Conservation (phyloP, 2,113 vertebrate genomes). For the Syrrhaptes paradoxus region DNA sequence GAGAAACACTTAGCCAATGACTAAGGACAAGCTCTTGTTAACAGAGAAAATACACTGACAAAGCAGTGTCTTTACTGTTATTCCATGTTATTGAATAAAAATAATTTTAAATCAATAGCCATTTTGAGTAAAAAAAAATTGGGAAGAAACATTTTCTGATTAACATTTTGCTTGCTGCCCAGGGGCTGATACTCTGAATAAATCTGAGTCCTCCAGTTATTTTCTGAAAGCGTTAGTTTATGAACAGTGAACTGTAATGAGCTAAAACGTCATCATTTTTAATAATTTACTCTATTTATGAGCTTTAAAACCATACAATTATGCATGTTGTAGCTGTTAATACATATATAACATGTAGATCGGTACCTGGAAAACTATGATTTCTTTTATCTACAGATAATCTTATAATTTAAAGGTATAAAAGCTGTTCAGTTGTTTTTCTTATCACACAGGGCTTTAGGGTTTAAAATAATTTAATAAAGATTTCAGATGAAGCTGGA, state of each 20-base stretch:
- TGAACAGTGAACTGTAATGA: neutral
- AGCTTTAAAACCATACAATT: neutral
- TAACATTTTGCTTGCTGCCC: neutral
- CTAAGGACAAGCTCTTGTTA: neutral
- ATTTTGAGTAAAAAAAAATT: neutral
- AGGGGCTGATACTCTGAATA: neutral
- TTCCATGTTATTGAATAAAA: neutral
- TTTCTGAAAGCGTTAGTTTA: neutral
- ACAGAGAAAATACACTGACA: neutral
- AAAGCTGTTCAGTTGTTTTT: slow-evolving; percentile 69
- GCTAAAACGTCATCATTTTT: neutral
- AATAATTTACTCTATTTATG: neutral
- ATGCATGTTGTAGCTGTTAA: neutral
- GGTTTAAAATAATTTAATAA: slow-evolving; percentile 93
- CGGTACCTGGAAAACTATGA: neutral
- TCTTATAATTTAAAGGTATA: slow-evolving; percentile 55
- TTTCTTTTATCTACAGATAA: neutral
- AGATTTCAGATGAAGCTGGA: slow-evolving; percentile 87
- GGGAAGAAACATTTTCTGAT: neutral
- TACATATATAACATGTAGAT: neutral
- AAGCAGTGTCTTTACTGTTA: neutral
- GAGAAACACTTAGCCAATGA: neutral
- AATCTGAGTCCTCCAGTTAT: neutral
- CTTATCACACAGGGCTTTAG: slow-evolving; percentile 76
- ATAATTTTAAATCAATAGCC: slow-evolving; percentile 10